A percentile compares a stretch with the other conserved stretches of the same genome.
Evolutionary conservation across 2,888 invertebrate species (phyloP).

Genomic region (Mimumesa dahlbomi): DNA sequence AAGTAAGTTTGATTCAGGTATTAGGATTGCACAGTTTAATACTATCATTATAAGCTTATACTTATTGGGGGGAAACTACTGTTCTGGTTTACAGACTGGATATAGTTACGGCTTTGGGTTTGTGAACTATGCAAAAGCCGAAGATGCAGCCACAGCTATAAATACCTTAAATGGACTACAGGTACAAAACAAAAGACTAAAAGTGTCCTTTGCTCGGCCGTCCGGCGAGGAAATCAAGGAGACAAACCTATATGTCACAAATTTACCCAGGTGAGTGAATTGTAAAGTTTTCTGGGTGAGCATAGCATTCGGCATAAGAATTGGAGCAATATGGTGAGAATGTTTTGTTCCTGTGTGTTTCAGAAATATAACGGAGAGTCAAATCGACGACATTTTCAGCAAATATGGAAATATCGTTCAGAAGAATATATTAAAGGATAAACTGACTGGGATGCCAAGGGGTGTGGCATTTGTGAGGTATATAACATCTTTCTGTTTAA

Average conservation of each 20-base stretch:
- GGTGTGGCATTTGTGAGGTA: slow-evolving; percentile 97
- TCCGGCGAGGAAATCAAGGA: slow-evolving; percentile 96
- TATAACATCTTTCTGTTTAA: slow-evolving; percentile 40
- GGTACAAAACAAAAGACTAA: slow-evolving; percentile 94
- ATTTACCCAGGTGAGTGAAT: slow-evolving; percentile 90
- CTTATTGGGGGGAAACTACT: background rate
- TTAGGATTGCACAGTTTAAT: background rate
- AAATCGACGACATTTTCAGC: slow-evolving; percentile 92
- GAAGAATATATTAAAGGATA: slow-evolving; percentile 94
- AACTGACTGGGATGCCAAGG: slow-evolving; percentile 91
- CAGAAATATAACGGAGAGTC: slow-evolving; percentile 89
- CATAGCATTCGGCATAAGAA: too few species aligned
- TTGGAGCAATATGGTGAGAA: too few species aligned
- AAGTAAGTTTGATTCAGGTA: slow-evolving; percentile 81
- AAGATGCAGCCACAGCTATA: slow-evolving; percentile 93
- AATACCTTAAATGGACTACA: slow-evolving; percentile 92
- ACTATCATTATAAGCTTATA: background rate
- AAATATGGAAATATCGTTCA: slow-evolving; percentile 95
- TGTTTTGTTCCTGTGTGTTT: too few species aligned
- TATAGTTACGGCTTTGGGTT: slow-evolving; percentile 98
- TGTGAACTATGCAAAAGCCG: slow-evolving; percentile 92
- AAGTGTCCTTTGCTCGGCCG: slow-evolving; percentile 96
- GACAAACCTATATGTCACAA: slow-evolving; percentile 96
- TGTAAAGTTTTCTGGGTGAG: background rate
- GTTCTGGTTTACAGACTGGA: slow-evolving; percentile 85